Base-by-base conservation (phyloP, 2,888 invertebrate species). In the Drosophila antonietae region DNA sequence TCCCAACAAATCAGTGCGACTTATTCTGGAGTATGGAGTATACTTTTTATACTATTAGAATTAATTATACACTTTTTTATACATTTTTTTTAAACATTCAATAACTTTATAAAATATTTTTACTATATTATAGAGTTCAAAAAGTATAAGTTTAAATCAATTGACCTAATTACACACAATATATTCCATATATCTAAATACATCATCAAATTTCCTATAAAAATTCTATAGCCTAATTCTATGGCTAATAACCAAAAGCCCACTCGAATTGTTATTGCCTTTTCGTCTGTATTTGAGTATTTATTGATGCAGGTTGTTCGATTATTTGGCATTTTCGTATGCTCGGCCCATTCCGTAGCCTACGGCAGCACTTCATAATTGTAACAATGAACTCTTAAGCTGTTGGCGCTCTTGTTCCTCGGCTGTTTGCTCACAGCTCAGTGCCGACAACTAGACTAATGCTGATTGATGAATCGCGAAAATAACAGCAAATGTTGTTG, bases 351-450 rank as follows among this genome's bases (percentile, higher is more conserved):
- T 35, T 72, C 55, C 64, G 68, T 20, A 20, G 79, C 67, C 66
- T 55, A 12, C 28, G 76, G 78, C 75, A 60, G 47, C 70, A 73
- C 83, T 83, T 58, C 71, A 79, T 84, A 88, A 88, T 78, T 88
- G 87, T 88, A 88, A 87, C 87, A 88, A 88, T 88, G 89, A 88
- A 88, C 89, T 88, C 83, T 83, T 81, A 83, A 87, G 88, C 84
- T 85, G 84, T 87, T 85, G 82, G 69, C 84, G 84, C 84, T 87
- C 84, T 85, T 85, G 88, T 84, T 85, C 59, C 69, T 60, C 68
- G 56, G 60, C 66, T 78, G 68, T 72, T 79, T 58, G 53, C 53
- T 51, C 43, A 43, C 57, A 41, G 51, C 58, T 28, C 28, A 28
- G 46, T 28, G 55, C 33, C 44, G 39, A 74, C 68, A 79, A 74